These are phyloP conservation scores for Pachycephus smyrnensis DNA, from an alignment of 2,888 invertebrate species.

Conservation along the genomic window DNA sequence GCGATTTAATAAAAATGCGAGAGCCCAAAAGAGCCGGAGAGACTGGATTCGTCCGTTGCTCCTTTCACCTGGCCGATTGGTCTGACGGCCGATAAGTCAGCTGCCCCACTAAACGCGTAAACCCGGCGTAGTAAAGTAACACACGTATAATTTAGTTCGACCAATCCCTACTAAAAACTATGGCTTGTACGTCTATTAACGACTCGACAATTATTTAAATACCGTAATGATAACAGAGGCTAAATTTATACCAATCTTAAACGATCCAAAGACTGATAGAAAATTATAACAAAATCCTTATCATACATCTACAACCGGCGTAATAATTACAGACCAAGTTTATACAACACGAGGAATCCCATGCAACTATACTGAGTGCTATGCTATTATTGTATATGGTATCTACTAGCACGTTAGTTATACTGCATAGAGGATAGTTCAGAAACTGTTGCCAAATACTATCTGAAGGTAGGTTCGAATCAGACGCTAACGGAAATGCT, in stretches of 20 bases:
- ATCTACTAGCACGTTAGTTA: not conserved
- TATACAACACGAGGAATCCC: not conserved
- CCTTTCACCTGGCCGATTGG: conserved; percentile 4
- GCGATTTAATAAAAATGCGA: conserved; percentile 1
- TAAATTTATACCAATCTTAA: not conserved
- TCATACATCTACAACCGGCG: not conserved
- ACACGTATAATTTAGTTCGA: not conserved
- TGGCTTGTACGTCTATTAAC: not conserved
- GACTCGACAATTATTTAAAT: not conserved
- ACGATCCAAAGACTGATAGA: not conserved
- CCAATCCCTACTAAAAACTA: not conserved
- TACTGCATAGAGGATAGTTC: not conserved
- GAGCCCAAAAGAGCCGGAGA: not conserved
- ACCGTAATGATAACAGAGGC: not conserved
- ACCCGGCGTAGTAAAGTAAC: not conserved
- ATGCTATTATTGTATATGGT: not conserved
- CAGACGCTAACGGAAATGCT: not conserved
- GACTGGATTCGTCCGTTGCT: conserved; percentile 8
- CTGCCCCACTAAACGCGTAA: not conserved
- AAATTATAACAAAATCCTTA: not conserved
- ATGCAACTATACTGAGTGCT: not conserved
- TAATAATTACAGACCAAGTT: not conserved
- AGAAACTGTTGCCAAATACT: not conserved
- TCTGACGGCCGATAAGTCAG: conserved; percentile 7
- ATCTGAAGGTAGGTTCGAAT: too few species aligned